phyloP scores from a whole-genome alignment of 2,888 invertebrate species.

The Hypselothyrea guttata region DNA sequence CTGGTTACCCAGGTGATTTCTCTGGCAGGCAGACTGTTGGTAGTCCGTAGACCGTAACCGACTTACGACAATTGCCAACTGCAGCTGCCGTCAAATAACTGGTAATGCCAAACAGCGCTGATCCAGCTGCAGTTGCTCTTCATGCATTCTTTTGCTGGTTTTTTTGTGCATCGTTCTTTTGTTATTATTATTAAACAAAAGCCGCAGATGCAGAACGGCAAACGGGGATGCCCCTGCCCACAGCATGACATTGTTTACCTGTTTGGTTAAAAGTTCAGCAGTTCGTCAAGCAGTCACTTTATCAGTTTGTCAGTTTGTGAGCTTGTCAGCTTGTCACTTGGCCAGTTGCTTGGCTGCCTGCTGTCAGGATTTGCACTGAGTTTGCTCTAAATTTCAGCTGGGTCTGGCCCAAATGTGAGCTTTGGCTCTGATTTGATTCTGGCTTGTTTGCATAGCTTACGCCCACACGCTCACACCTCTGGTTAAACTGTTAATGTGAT shows the following conservation, averaged over 20 bases:
- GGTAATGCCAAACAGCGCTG: conserved; percentile 48
- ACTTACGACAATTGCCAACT: conserved; percentile 61
- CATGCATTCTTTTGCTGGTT: conserved; percentile 18
- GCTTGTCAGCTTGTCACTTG: conserved; percentile 42
- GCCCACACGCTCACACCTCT: conserved; percentile 14
- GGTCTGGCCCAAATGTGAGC: conserved; percentile 41
- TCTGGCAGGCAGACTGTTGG: conserved; percentile 51
- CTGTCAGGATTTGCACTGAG: background rate
- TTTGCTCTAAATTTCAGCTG: conserved; percentile 20
- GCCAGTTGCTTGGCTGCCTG: conserved; percentile 15
- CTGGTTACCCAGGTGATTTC: conserved; percentile 65
- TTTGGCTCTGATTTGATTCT: conserved; percentile 52
- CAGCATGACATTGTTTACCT: conserved; percentile 61
- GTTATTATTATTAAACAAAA: conserved; percentile 68
- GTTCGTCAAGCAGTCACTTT: conserved; percentile 64
- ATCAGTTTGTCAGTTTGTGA: conserved; percentile 48
- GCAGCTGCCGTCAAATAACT: conserved; percentile 36
- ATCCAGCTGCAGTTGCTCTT: conserved; percentile 5
- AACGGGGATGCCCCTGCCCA: too few species aligned
- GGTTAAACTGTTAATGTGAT: conserved; percentile 64
- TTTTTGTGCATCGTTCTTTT: conserved; percentile 44
- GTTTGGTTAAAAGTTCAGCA: conserved; percentile 48
- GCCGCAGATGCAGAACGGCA: conserved; percentile 12
- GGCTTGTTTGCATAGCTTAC: conserved; percentile 40
- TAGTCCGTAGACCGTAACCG: conserved; percentile 20